Base-by-base conservation (phyloP, 1,140 invertebrate genomes). In the Nixonia krombeini region DNA sequence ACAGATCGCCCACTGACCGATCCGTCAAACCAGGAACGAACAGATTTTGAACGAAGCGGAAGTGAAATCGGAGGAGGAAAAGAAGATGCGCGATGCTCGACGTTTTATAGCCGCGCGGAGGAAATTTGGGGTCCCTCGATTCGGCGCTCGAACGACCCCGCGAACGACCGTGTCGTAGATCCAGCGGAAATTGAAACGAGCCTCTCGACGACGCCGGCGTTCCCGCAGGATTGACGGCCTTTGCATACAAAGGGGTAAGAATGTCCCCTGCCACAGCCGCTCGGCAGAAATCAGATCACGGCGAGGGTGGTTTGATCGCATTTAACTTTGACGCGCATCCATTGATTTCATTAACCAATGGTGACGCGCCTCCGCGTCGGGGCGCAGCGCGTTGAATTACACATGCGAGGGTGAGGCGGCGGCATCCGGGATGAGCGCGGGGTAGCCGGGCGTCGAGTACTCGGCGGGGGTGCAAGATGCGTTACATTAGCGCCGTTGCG, bases 341-440 rank as follows among this genome's bases (percentile, higher is more conserved):
- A 74, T 74, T 74, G 72, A 74, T 74, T 72, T 74, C 66, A 74
- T 74, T 74, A 74, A 70, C 55, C 69, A 65, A 74, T 65, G 67
- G 41, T 46, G 72, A 72, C 56, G 69, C 58, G 29, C 62, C 26
- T 52, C 29, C 51, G 50, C 31, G 63, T 23, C 57, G 46, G 67
- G 59, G 53, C 55, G 56, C 65, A 47, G 65, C 68, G 72, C 64
- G 69, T 72, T 72, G 70, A 74, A 74, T 72, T 74, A 74, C 72
- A 74, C 53, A 57, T 67, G 45, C 56, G 68, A 66, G 62, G 65
- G 58, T 58, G 50, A 49, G 58, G 47, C n/a, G n/a, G n/a, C n/a
- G 58, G 58, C 51, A 59, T 66, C 31, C 23, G 17, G 55, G 44
- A 41, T 17, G 64, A 56, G 52, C 40, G 47, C 26, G 59, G 37